These are phyloP conservation scores for Arion vulgaris DNA, from an alignment of 1,140 invertebrate genomes.

Conservation along the genomic window DNA sequence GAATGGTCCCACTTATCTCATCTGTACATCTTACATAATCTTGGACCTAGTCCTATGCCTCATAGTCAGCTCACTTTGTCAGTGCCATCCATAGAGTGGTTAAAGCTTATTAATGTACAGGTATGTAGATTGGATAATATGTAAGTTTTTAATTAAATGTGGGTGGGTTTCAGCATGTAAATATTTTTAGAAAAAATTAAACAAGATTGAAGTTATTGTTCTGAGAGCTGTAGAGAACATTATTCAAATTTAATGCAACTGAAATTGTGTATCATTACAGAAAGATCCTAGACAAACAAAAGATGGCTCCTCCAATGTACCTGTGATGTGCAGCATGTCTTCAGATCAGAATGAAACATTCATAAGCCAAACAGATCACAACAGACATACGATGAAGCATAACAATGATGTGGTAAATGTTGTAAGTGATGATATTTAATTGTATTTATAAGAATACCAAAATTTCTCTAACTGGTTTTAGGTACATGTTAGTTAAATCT, in stretches of 20 bases:
- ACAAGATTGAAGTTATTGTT: too few relatives aligned
- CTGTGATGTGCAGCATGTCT: constrained; percentile 17
- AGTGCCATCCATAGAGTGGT: constrained; percentile 32
- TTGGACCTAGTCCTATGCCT: constrained; percentile 49
- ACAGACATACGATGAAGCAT: too few relatives aligned
- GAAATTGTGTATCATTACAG: neutral
- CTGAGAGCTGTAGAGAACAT: too few relatives aligned
- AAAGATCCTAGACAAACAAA: neutral
- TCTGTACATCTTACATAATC: constrained; percentile 42
- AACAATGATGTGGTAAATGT: neutral
- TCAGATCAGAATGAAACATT: neutral
- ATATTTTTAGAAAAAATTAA: too few relatives aligned
- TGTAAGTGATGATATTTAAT: neutral
- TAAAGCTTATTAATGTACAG: constrained; percentile 37
- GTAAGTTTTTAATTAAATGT: neutral
- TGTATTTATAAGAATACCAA: too few relatives aligned
- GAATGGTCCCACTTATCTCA: constrained; percentile 26
- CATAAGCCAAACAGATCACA: neutral
- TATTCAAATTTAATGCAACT: too few relatives aligned
- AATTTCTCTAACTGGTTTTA: too few relatives aligned
- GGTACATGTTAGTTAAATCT: too few relatives aligned
- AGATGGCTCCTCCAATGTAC: constrained; percentile 1
- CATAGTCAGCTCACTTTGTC: constrained; percentile 39
- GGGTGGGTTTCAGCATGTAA: too few relatives aligned
- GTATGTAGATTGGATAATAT: constrained; percentile 5